Conservation (phyloP, 2,888 invertebrate species). For the Ochropacha duplaris region DNA sequence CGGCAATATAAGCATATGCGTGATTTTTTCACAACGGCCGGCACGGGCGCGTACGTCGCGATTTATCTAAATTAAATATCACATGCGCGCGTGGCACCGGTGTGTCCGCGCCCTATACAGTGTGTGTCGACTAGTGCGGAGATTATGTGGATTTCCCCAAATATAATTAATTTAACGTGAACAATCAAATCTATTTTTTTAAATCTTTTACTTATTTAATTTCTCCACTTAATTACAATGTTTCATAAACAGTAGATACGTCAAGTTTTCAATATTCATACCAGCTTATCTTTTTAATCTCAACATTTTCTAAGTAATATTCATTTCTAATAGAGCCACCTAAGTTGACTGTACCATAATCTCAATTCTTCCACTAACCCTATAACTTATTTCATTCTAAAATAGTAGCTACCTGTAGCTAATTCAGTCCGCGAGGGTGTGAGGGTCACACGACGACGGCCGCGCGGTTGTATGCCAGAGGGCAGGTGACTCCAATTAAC, state of each 20-base stretch:
- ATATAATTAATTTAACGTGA: too few species aligned
- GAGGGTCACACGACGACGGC: conserved; percentile 52
- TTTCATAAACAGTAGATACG: too few species aligned
- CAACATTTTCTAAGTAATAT: too few species aligned
- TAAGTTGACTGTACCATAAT: background rate
- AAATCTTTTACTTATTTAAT: too few species aligned
- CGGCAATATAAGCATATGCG: conserved; percentile 67
- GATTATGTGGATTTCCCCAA: conserved; percentile 6
- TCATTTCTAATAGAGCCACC: too few species aligned
- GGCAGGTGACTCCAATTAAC: conserved; percentile 83
- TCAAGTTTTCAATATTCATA: too few species aligned
- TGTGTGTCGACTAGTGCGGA: conserved; percentile 47
- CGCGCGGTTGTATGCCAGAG: conserved; percentile 41
- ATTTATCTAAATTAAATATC: conserved; percentile 84
- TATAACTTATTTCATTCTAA: background rate
- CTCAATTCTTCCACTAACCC: too few species aligned
- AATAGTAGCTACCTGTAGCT: conserved; percentile 45
- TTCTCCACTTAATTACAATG: too few species aligned
- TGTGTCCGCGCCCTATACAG: conserved; percentile 61
- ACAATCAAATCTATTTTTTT: too few species aligned
- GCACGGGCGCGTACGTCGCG: conserved; percentile 75
- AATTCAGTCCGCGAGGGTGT: conserved; percentile 25
- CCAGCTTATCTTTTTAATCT: too few species aligned
- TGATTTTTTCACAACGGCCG: conserved; percentile 74
- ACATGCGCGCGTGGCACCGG: conserved; percentile 70